Conservation (phyloP, 2,113 vertebrate species). For the Lichenostomus cassidix region DNA sequence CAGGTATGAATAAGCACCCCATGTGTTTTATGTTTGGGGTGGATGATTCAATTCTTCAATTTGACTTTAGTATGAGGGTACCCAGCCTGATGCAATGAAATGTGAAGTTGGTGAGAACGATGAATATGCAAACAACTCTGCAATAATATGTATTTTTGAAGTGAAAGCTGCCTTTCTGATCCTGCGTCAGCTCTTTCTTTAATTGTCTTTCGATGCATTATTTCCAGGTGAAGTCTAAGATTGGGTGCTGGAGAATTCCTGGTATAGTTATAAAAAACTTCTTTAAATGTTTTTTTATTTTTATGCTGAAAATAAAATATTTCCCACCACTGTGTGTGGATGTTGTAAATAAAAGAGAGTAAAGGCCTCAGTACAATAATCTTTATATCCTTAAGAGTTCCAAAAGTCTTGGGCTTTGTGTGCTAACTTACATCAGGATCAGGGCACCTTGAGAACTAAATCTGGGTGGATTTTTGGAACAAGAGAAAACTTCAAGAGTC, state of each 20-base stretch:
- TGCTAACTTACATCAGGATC: neutral
- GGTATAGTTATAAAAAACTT: neutral
- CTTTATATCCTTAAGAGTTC: neutral
- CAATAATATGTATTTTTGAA: neutral
- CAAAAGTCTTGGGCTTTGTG: neutral
- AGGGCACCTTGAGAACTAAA: neutral
- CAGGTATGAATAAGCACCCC: conserved; percentile 79
- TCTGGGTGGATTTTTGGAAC: neutral
- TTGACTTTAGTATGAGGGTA: neutral
- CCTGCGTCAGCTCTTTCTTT: neutral
- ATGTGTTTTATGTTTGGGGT: neutral
- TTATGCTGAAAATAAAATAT: neutral
- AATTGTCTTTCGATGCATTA: neutral
- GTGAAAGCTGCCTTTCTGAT: neutral
- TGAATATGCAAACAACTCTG: neutral
- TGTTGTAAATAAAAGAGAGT: neutral
- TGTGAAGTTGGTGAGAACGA: neutral
- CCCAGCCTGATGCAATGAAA: neutral
- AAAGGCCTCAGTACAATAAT: neutral
- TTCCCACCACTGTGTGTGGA: neutral
- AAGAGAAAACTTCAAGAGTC: neutral
- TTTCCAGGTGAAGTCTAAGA: neutral
- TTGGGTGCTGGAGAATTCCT: neutral
- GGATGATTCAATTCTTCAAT: neutral
- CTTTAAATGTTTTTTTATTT: neutral